Evolutionary conservation across 1,140 invertebrate species (phyloP), one percentile per base, ranked within the genome.

Genomic region (Papilio helenus): DNA sequence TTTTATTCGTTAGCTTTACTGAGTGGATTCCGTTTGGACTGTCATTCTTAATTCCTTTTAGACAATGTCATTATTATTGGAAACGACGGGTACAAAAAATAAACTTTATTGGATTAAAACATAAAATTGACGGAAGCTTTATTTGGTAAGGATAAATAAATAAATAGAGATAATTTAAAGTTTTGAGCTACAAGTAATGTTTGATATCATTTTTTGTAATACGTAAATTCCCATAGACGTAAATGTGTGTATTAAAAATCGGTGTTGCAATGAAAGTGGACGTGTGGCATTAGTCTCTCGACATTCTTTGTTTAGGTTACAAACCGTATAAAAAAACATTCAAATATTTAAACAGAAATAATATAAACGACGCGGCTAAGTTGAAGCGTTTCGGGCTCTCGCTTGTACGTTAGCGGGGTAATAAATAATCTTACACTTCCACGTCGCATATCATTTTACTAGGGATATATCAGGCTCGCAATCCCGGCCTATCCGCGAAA

Each of bases 291-390:
- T 92, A 91, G 87, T 90, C 87, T 92, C 92, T 92, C 87, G 90
- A 87, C 88, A 88, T 92, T 90, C 89, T 92, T 93, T 93, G 92
- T 93, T 93, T 93, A 87, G 84, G 89, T 88, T 86, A 90, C 85
- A 80, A 88, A 88, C 87, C 87, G 89, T 86, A 86, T 89, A 91
- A 93, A 93, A 93, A 92, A 92, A 86, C 90, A 92, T 90, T 88
- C 90, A 94, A 93, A 94, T 90, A 91, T 93, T 84, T 90, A 86
- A 89, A 65, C 61, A 65, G 91, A 92, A 93, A 93, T 93, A 93
- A 93, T 93, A 94, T 93, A 92, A 93, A 94, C 93, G 90, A 93
- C 93, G 89, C 88, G 85, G 84, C 90, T 34, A 34, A 34, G 2
- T 93, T 91, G 90, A 88, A 89, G 87, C 92, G 91, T 88, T 82